Base-by-base conservation (phyloP, 2,797 vertebrate genomes). In the Apogon hyalosoma region DNA sequence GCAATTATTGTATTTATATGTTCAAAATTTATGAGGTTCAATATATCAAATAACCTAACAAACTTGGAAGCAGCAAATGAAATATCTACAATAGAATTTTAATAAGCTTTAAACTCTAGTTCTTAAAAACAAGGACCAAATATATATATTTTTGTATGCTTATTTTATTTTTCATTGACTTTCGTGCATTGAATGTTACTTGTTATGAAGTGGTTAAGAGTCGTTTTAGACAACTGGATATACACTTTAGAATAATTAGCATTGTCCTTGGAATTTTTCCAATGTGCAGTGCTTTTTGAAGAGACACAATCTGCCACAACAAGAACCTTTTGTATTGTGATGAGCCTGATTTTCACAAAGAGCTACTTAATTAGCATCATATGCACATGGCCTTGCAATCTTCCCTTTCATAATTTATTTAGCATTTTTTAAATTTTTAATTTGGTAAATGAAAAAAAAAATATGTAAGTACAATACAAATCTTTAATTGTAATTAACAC, bases 1-100 rank as follows among this genome's bases (percentile, higher is more conserved):
- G 16, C 41, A 15, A 6, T 2, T 47, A 2, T 55, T 68, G 0
- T 39, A 50, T 7, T 45, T 51, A 28, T 38, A 15, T 58, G 24
- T 67, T 67, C 11, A 58, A n/a, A 39, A 10, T 16, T 66, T 6
- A 63, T 43, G 9, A 53, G n/a, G 48, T 48, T 1, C 36, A 61
- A 49, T 3, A 65, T 15, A n/a, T 21, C 19, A 21, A 21, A 21
- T 21, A 21, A 21, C 19, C 19, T 3, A 21, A 21, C 3, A 21
- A 21, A 21, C 19, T 21, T 21, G 19, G 19, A 21, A 21, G 19
- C 19, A 21, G 19, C 19, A 21, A 21, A 21, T 21, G 11, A 15
- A 48, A 18, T 42, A 63, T 42, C 39, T 18, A 40, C 28, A 31
- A 4, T 4, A 3, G 21, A 6, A 71, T 33, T 11, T 43, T 21